phyloP scores from a whole-genome alignment of 2,888 invertebrate genomes.

The Patella caerulea region DNA sequence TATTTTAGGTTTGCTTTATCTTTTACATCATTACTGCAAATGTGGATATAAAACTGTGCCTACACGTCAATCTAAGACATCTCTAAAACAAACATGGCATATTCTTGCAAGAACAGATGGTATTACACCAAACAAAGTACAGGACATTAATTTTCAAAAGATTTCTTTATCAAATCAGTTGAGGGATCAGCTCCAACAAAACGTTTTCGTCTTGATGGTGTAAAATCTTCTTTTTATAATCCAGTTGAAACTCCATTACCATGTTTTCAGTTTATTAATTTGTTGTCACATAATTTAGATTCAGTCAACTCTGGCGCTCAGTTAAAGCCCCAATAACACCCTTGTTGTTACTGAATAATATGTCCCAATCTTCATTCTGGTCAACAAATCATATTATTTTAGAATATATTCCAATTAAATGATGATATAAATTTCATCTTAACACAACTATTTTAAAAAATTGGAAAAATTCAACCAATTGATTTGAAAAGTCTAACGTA shows the following conservation, averaged over 20 bases:
- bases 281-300: neutral
- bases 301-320: neutral
- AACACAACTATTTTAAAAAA: no score
- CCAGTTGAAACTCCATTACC: neutral
- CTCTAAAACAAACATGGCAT: neutral
- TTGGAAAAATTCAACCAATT: no score
- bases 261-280: neutral
- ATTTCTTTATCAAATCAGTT: neutral
- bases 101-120: neutral
- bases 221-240: neutral
- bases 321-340: neutral
- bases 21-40: neutral
- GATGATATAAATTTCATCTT: no score
- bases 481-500: no score
- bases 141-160: neutral
- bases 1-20: neutral
- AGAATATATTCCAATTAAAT: no score
- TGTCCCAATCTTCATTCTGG: no score
- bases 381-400: no score
- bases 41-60: neutral
- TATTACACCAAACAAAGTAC: neutral
- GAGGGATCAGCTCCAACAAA: neutral
- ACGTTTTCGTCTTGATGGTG: neutral
- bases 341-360: no score
- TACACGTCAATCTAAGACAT: neutral